Evolutionary conservation across 2,113 vertebrate species (phyloP).

Genomic region (Gallinago paraguaiae): DNA sequence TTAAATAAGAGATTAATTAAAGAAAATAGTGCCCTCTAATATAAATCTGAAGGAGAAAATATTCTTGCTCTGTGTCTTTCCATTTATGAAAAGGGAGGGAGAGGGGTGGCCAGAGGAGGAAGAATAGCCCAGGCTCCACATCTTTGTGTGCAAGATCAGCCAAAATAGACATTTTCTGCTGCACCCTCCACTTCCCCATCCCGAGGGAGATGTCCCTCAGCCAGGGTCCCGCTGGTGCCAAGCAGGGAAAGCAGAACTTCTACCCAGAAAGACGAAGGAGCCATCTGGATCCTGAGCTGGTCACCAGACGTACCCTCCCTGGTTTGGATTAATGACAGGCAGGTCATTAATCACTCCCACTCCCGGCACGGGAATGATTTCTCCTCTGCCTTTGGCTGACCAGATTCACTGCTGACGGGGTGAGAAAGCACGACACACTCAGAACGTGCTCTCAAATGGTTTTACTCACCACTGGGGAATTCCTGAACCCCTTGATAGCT

Average conservation of each 20-base stretch:
- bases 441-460: neutral
- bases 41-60: neutral
- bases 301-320: neutral
- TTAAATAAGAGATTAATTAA: neutral
- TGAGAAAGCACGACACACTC: neutral
- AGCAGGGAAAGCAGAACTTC: neutral
- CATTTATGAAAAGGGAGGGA: neutral
- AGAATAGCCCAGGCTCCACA: neutral
- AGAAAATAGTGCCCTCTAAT: neutral
- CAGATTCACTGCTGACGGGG: neutral
- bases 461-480: slow-evolving; percentile 89
- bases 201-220: neutral
- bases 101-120: neutral
- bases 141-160: no score
- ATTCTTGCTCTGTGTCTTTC: neutral
- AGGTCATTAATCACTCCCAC: no score
- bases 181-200: neutral
- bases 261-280: neutral
- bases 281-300: neutral
- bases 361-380: neutral
- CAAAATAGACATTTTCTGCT: neutral
- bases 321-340: neutral
- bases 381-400: no score
- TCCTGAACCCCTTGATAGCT: slow-evolving; percentile 94
- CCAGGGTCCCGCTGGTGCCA: neutral